phyloP scores from a whole-genome alignment of 2,888 invertebrate species.

The Pollenia griseotomentosa region DNA sequence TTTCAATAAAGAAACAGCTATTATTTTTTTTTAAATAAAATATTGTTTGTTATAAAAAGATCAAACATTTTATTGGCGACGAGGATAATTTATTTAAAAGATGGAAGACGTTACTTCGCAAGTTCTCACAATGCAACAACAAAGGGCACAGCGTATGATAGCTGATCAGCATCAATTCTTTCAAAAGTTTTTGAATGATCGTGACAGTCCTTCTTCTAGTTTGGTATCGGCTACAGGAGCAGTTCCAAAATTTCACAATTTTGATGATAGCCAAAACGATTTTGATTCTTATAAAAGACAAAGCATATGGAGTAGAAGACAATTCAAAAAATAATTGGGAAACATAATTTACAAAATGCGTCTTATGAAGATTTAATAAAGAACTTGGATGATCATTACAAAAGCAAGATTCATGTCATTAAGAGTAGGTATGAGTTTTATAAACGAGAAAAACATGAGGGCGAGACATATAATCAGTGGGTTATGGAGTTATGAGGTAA shows the following conservation, averaged over 20 bases:
- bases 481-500: constrained; percentile 31
- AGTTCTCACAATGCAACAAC: too few species aligned
- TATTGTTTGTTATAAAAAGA: too few species aligned
- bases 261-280: background rate
- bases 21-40: too few species aligned
- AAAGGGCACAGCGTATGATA: too few species aligned
- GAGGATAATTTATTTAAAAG: too few species aligned
- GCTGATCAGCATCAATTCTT: too few species aligned
- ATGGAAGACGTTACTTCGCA: too few species aligned
- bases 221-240: background rate
- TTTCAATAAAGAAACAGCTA: too few species aligned
- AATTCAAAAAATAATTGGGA: constrained; percentile 8
- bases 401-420: constrained; percentile 38
- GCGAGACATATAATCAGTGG: constrained; percentile 7
- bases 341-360: constrained; percentile 2
- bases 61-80: too few species aligned
- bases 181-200: too few species aligned
- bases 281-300: background rate
- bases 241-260: background rate
- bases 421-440: constrained; percentile 42
- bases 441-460: constrained; percentile 17
- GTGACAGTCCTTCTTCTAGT: too few species aligned
- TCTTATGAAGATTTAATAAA: constrained; percentile 4
- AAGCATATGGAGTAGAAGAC: too few species aligned
- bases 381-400: constrained; percentile 31